phyloP scores from a whole-genome alignment of 2,888 invertebrate genomes.

The Leptinotarsa rubiginosa region DNA sequence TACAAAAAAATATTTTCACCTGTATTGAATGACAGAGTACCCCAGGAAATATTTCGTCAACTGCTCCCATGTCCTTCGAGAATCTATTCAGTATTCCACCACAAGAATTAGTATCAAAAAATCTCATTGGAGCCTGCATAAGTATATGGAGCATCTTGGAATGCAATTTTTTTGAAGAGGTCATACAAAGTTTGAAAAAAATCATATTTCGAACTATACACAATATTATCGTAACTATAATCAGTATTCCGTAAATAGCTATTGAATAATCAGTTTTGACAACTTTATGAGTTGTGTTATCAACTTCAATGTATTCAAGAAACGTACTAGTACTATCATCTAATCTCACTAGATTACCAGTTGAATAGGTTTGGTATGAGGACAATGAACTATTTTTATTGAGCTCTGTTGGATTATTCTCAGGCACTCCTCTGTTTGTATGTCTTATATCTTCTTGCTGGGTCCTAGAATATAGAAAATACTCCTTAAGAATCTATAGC shows the following conservation, averaged over 20 bases:
- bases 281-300: conserved; percentile 12
- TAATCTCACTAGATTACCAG: neutral
- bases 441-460: conserved; percentile 29
- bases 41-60: conserved; percentile 80
- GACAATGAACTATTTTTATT: neutral
- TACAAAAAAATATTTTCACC: conserved; percentile 63
- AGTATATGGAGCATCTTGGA: conserved; percentile 81
- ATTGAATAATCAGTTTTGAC: conserved; percentile 49
- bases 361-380: neutral
- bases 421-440: neutral
- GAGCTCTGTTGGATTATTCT: neutral
- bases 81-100: conserved; percentile 84
- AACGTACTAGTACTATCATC: neutral
- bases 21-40: conserved; percentile 72
- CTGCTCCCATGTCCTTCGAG: conserved; percentile 84
- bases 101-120: conserved; percentile 87
- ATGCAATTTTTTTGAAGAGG: conserved; percentile 80
- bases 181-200: conserved; percentile 80
- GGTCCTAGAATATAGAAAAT: conserved; percentile 22
- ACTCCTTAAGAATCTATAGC: too few species aligned
- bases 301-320: conserved; percentile 14
- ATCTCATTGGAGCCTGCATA: conserved; percentile 71
- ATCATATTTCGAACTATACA: conserved; percentile 74
- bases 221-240: conserved; percentile 70
- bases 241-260: conserved; percentile 70